Conservation (phyloP, 2,888 invertebrate genomes). For the Torymus tubicola region DNA sequence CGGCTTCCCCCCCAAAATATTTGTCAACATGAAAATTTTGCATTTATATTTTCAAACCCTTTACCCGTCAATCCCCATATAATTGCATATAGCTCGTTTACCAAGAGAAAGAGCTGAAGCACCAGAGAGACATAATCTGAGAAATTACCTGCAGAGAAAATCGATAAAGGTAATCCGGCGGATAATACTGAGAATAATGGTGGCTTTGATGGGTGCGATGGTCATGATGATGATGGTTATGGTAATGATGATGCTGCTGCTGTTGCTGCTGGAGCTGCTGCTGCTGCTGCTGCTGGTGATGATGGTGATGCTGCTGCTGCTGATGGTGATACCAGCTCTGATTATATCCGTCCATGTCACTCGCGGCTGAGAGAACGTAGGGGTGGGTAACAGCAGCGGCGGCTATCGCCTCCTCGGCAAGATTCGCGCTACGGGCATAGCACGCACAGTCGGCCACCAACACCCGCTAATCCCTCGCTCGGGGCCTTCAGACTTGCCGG, state of each 20-base stretch:
- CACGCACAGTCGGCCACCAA: slow-evolving; percentile 10
- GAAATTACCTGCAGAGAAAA: slow-evolving; percentile 74
- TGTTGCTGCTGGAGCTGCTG: slow-evolving; percentile 68
- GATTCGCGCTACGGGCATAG: slow-evolving; percentile 20
- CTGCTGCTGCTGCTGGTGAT: slow-evolving; percentile 66
- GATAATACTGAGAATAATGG: slow-evolving; percentile 71
- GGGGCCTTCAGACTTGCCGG: neutral
- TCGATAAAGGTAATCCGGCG: slow-evolving; percentile 74
- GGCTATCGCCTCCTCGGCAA: slow-evolving; percentile 33
- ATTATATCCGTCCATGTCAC: slow-evolving; percentile 71
- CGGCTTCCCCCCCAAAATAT: no score
- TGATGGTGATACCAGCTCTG: slow-evolving; percentile 70
- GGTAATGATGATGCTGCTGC: slow-evolving; percentile 62
- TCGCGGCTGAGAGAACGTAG: slow-evolving; percentile 27
- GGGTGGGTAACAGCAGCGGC: neutral
- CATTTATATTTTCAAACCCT: no score
- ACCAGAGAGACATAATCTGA: neutral
- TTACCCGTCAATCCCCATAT: no score
- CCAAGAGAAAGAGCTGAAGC: no score
- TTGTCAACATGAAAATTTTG: no score
- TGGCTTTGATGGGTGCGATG: slow-evolving; percentile 67
- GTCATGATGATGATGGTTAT: slow-evolving; percentile 65
- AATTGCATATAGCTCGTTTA: no score
- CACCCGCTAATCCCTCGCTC: neutral
- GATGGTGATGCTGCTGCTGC: slow-evolving; percentile 67